Conservation (phyloP, 2,797 vertebrate genomes). For the Aselliscus stoliczkanus region DNA sequence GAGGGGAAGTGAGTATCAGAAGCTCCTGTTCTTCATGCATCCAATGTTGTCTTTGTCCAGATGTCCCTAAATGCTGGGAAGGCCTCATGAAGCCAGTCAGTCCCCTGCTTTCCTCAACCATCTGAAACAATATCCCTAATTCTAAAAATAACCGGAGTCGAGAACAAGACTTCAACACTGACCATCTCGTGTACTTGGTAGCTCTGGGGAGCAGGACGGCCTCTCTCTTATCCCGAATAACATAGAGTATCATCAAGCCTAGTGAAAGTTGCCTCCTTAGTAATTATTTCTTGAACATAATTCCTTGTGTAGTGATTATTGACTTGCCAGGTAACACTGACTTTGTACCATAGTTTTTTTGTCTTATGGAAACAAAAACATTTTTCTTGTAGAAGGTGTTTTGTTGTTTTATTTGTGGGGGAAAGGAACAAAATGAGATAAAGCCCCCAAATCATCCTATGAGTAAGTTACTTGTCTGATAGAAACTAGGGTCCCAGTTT, state of each 20-base stretch:
- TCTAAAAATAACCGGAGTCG: conserved; percentile 10
- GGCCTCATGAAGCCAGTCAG: neutral
- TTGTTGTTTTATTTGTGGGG: conserved; percentile 20
- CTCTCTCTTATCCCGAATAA: neutral
- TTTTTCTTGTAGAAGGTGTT: neutral
- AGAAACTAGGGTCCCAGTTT: neutral
- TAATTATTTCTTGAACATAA: neutral
- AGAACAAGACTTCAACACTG: neutral
- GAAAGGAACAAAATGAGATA: neutral
- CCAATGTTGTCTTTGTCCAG: neutral
- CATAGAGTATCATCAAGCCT: neutral
- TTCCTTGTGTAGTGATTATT: neutral
- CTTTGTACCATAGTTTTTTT: neutral
- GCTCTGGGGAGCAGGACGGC: neutral
- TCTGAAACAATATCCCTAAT: neutral
- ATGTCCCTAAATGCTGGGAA: neutral
- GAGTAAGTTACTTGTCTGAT: neutral
- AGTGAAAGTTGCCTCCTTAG: neutral
- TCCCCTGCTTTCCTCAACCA: neutral
- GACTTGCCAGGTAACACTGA: neutral
- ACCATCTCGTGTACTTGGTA: neutral
- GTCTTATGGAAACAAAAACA: neutral
- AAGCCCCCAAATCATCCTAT: neutral
- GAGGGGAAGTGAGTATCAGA: neutral
- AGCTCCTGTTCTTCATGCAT: neutral